These are phyloP conservation scores for Macquaria ambigua DNA, from an alignment of 2,113 vertebrate species.

Conservation along the genomic window DNA sequence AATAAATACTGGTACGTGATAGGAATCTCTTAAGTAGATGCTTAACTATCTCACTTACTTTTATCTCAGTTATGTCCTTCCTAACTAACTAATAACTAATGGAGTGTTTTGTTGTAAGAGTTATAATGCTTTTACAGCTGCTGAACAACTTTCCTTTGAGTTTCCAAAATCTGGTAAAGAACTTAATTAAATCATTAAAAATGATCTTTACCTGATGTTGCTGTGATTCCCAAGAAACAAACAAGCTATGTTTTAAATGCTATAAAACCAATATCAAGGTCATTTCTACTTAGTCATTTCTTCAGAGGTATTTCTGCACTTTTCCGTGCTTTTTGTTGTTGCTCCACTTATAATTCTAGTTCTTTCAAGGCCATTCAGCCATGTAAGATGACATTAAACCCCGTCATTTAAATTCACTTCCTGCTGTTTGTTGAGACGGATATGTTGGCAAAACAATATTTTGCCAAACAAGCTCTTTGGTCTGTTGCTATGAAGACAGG, in stretches of 20 bases:
- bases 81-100: not conserved
- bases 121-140: not conserved
- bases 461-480: not conserved
- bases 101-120: not conserved
- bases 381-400: not conserved
- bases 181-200: not conserved
- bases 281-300: not conserved
- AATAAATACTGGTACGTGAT: not conserved
- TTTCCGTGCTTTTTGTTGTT: not conserved
- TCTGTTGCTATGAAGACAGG: not conserved
- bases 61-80: not conserved
- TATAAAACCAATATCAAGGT: not conserved
- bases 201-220: not conserved
- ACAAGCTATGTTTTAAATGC: not conserved
- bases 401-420: not conserved
- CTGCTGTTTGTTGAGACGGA: not conserved
- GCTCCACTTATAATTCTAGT: not conserved
- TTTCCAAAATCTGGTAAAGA: not conserved
- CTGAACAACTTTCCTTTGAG: not conserved
- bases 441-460: constrained; percentile 5
- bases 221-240: not conserved
- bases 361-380: not conserved
- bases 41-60: too few species aligned
- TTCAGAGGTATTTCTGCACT: not conserved
- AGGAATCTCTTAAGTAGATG: not conserved